Evolutionary conservation across 1,140 invertebrate species (phyloP), one percentile per base, ranked within the genome.

Genomic region (Dendrolimus kikuchii): DNA sequence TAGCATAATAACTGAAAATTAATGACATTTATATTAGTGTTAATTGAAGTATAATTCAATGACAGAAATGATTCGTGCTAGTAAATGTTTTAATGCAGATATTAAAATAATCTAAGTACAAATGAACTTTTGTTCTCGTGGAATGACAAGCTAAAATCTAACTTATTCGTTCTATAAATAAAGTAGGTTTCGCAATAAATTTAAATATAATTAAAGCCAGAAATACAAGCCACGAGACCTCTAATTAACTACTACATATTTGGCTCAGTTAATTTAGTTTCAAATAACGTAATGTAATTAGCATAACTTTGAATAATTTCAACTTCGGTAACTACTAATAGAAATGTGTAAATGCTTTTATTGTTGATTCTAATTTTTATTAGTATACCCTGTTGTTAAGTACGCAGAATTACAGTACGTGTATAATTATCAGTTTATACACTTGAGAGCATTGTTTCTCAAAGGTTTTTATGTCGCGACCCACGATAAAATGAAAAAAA

Each of bases 181-280:
- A 23, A 23, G 23, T 23, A 23, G 23, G 23, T 23, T 23, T 23
- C 3, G 23, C 23, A 23, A 39, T 49, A 5, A 53, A 49, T 53
- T 46, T 42, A 38, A 7, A 51, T 58, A 51, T 62, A 68, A 64
- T 64, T 64, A 53, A 54, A 59, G 55, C 46, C 52, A 49, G 57
- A 55, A 60, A 60, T 60, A 61, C 55, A 52, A 59, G 56, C 57
- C 60, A 60, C 62, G 62, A 64, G 66, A 64, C 60, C 62, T 64
- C 55, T 68, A 68, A 68, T 68, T 68, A 68, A 59, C 62, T 58
- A 57, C 62, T 57, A 57, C 57, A 57, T 48, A 53, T 62, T 68
- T 64, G 62, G 57, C 55, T 64, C 57, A 62, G 55, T 56, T 64
- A 68, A 68, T 68, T 68, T 68, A 59, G 59, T 64, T 62, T 45